These are phyloP conservation scores for Tetragnatha versicolor DNA, from an alignment of 1,140 invertebrate genomes.

Conservation along the genomic window DNA sequence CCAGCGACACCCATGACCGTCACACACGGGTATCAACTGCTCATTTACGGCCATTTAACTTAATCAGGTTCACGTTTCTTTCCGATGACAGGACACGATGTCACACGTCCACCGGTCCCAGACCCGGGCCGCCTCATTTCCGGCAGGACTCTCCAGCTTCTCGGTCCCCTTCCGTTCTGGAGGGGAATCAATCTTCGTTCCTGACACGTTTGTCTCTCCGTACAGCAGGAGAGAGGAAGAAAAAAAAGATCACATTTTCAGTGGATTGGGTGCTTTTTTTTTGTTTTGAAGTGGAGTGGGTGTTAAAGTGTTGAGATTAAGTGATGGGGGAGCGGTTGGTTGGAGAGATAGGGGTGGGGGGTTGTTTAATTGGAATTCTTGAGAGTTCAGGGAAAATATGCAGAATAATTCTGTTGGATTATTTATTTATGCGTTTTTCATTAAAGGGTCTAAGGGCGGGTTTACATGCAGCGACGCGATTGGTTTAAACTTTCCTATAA, in stretches of 20 bases:
- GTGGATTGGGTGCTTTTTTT: background rate
- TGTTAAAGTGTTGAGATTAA: background rate
- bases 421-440: no score
- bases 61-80: background rate
- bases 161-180: background rate
- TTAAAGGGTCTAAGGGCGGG: no score
- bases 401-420: background rate
- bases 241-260: background rate
- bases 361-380: background rate
- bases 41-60: constrained; percentile 5
- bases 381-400: background rate
- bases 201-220: constrained; percentile 5
- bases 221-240: background rate
- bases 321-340: background rate
- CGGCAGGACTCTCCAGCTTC: background rate
- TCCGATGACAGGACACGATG: background rate
- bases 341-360: background rate
- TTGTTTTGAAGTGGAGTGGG: background rate
- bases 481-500: no score
- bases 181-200: constrained; percentile 17
- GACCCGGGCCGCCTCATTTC: constrained; percentile 10
- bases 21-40: no score
- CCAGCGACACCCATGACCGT: no score
- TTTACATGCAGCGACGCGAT: no score
- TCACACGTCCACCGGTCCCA: background rate